Evolutionary conservation across 1,140 invertebrate genomes (phyloP), one percentile per base, ranked within the genome.

Genomic region (Diorhabda sublineata): DNA sequence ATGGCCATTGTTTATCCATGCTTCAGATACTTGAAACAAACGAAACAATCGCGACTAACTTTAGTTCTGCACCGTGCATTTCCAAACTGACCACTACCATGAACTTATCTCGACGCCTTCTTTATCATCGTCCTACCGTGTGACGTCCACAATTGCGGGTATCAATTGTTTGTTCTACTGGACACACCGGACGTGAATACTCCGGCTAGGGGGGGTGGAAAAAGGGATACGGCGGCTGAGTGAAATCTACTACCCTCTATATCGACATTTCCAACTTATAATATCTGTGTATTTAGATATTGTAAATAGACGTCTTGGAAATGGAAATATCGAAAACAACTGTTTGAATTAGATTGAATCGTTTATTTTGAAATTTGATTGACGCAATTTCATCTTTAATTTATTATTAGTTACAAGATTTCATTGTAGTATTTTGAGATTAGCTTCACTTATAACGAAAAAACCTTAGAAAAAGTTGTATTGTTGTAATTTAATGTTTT

Each of bases 11-110:
- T 74, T 74, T 65, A 68, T 63, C 70, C 73, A 74, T 72, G 73
- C 70, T 74, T 72, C 73, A 74, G 73, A 74, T 71, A 74, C 73
- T 74, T 66, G 68, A 61, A 66, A 66, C 65, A 66, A 66, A 66
- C 42, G 65, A 60, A 74, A 74, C 73, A 74, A 74, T 74, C 70
- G 66, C 58, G 52, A 45, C 73, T 66, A 74, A 74, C 73, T 74
- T 74, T 70, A 71, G 73, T 74, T 74, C 73, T 74, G 73, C 73
- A 71, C 69, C 63, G 65, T 73, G 72, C 72, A 73, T 73, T 66
- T 71, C 64, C 61, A 68, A 67, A 65, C 69, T 71, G 72, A 73
- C 72, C 72, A 60, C 69, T 60, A 57, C 66, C 66, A 64, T 59
- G 61, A 64, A 63, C 57, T 63, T 64, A 64, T 69, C 61, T 59